Evolutionary conservation across 1,140 invertebrate species (phyloP), one percentile per base, ranked within the genome.

Genomic region (Bombus haemorrhoidalis): DNA sequence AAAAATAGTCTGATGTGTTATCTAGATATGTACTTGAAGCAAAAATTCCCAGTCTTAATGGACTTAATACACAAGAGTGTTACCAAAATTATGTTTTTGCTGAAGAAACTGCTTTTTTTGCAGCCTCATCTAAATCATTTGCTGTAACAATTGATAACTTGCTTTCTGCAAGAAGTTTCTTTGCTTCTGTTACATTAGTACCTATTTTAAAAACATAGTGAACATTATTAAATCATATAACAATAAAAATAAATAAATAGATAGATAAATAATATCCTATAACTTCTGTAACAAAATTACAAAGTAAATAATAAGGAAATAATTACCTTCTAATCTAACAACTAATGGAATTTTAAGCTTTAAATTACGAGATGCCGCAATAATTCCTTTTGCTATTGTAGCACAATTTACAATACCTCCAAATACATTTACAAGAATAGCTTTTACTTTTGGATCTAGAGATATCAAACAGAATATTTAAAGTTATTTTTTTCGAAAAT

Each of bases 331-430:
- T 79, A 99, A 95, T 91, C 99, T 96, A 18, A 99, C 98, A 86
- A 99, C 96, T 28, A 99, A 94, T 1, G 99, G 99, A 81, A 99
- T 96, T 92, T 97, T 96, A 1, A 99, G 95, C 72, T 97, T 95
- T 71, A 98, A 97, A 83, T 96, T 97, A 93, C 97, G 97, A 88
- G 97, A 97, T 39, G 99, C 99, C 83, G 97, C 96, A 3, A 99
- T 97, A 89, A 99, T 98, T 73, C 99, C 99, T 92, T 97, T 98
- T 5, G 99, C 99, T 93, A 99, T 98, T 10, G 97, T 99, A 4
- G 97, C 98, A 96, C 99, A 99, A 95, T 99, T 99, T 0, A 99
- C 99, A 93, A 99, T 99, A 88, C 99, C 99, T 86, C 98, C 99
- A 96, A 99, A 99, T 8, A 99, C 98, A 95, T 99, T 99, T 0